Evolutionary conservation across 1,140 invertebrate species (phyloP), one percentile per base, ranked within the genome.

Genomic region (silkworm (Bombyx mori)): DNA sequence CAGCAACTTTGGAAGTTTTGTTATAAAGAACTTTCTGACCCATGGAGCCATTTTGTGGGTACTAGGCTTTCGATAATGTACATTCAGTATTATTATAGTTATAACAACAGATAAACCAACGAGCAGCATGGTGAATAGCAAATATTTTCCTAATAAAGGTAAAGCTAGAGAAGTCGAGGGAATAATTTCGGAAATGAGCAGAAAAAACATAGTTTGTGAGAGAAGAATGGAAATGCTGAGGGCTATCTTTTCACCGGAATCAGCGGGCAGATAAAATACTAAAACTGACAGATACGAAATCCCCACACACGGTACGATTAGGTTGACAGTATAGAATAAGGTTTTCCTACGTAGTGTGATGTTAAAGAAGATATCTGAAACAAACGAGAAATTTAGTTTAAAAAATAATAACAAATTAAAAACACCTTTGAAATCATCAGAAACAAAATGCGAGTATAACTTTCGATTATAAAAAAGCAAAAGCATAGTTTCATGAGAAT

Each of bases 141-240:
- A 91, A 87, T 99, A 99, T 88, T 99, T 99, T 42, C 98, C 98
- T 10, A 99, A 91, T 4, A 99, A 89, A 6, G 99, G 98, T 43
- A 99, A 89, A 0, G 98, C 98, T 48, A 99, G 88, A 4, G 98
- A 99, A 1, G 98, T 99, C 0, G 98, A 98, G 1, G 99, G 99
- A 86, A 99, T 99, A 69, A 99, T 98, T 89, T 98, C 96, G 0
- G 95, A 98, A 70, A 99, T 96, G 6, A 99, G 92, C 61, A 99
- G 89, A 89, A 99, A 99, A 89, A 99, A 99, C 93, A 99, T 99
- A 9, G 98, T 99, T 79, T 99, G 95, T 1, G 99, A 99, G 12
- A 99, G 92, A 0, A 99, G 91, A 72, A 99, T 99, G 66, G 97
- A 99, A 69, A 99, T 99, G 83, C 97, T 99, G 2, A 99, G 91